Evolutionary conservation across 1,140 invertebrate species (phyloP).

Genomic region (Mactra quadrangularis): DNA sequence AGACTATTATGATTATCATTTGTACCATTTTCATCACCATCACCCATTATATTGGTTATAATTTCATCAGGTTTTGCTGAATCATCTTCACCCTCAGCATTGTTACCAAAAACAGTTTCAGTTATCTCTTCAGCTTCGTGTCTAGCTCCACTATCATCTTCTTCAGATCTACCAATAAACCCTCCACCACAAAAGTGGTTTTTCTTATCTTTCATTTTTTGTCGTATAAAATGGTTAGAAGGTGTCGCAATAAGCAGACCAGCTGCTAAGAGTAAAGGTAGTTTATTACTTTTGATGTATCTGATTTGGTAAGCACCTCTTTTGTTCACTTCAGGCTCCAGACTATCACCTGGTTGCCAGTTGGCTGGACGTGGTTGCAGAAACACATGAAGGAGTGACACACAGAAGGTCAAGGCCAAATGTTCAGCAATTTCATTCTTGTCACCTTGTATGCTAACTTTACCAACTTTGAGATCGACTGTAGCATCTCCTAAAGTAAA

Average conservation of each 20-base stretch:
- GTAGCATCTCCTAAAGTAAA: constrained; percentile 37
- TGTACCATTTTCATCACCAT: neutral
- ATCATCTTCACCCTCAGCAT: constrained; percentile 8
- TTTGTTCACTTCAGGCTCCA: constrained; percentile 6
- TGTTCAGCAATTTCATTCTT: constrained; percentile 75
- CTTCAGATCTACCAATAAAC: constrained; percentile 2
- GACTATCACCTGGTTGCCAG: constrained; percentile 71
- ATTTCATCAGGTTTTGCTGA: constrained; percentile 26
- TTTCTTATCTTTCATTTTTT: constrained; percentile 48
- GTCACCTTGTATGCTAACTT: constrained; percentile 32
- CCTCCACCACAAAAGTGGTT: neutral
- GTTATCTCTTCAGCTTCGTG: constrained; percentile 34
- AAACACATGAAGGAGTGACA: constrained; percentile 80
- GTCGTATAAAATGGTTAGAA: constrained; percentile 75
- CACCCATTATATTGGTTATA: constrained; percentile 27
- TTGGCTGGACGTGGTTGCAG: constrained; percentile 75
- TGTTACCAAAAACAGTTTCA: constrained; percentile 6
- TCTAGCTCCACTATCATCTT: constrained; percentile 12
- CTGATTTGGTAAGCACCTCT: constrained; percentile 49
- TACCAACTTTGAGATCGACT: constrained; percentile 52
- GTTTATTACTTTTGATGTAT: constrained; percentile 72
- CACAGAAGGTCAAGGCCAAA: constrained; percentile 75
- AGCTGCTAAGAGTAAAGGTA: constrained; percentile 77
- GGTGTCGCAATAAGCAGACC: constrained; percentile 79
- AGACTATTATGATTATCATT: neutral